Percentiles rank a stretch among this genome's conserved stretches.
These are phyloP conservation scores for Centroberyx gerrardi DNA, from an alignment of 2,797 vertebrate genomes.

Conservation along the genomic window DNA sequence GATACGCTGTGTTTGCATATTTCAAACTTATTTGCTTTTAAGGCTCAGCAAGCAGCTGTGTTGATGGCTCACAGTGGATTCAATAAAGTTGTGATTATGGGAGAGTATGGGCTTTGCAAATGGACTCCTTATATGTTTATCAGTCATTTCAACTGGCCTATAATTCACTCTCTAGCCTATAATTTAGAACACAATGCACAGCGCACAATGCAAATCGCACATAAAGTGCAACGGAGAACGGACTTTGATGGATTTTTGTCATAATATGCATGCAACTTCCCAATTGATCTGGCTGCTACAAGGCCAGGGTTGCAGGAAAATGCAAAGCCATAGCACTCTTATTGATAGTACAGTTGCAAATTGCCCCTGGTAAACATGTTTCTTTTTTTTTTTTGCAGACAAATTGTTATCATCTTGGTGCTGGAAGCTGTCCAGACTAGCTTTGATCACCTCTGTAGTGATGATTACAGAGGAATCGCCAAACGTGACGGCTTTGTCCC, in stretches of 20 bases:
- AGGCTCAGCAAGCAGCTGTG: conserved; percentile 55
- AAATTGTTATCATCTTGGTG: conserved; percentile 56
- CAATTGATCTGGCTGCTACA: conserved; percentile 51
- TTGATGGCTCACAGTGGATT: conserved; percentile 64
- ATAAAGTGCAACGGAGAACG: conserved; percentile 19
- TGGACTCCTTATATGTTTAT: conserved; percentile 65
- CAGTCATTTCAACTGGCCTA: conserved; percentile 60
- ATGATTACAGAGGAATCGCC: conserved; percentile 45
- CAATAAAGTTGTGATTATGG: conserved; percentile 71
- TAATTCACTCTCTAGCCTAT: conserved; percentile 56
- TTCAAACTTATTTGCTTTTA: conserved; percentile 74
- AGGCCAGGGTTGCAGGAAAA: conserved; percentile 31
- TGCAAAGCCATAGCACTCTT: conserved; percentile 21
- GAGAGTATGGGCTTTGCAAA: conserved; percentile 59
- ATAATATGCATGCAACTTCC: conserved; percentile 47
- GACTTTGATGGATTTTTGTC: conserved; percentile 69
- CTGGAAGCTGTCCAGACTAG: conserved; percentile 53
- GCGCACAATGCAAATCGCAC: conserved; percentile 59
- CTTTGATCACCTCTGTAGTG: conserved; percentile 73
- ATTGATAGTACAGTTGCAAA: conserved; percentile 49
- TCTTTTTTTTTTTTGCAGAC: conserved; percentile 53
- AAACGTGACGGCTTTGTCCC: conserved; percentile 49
- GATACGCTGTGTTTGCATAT: conserved; percentile 74
- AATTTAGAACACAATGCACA: conserved; percentile 63
- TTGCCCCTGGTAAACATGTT: conserved; percentile 34